A percentile compares a stretch with the other conserved stretches of the same genome.
phyloP scores from a whole-genome alignment of 2,888 invertebrate genomes.

The Papilio protenor region DNA sequence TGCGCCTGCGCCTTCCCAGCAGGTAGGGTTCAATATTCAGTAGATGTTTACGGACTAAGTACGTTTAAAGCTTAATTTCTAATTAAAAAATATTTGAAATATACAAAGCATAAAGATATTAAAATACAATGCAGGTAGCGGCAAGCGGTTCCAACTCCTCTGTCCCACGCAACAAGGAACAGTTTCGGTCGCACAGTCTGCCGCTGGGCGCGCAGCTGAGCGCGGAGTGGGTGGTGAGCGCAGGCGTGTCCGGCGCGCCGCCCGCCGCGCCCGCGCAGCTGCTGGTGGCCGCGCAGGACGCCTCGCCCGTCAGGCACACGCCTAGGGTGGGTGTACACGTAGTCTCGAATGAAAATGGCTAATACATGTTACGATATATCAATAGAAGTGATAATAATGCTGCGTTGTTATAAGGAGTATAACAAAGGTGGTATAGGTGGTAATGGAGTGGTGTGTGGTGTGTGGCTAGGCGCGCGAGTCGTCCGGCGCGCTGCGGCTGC shows the following conservation, averaged over 20 bases:
- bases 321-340: slow-evolving; percentile 59
- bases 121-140: slow-evolving; percentile 43
- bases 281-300: slow-evolving; percentile 50
- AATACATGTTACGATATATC: too few species aligned
- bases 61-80: slow-evolving; percentile 8
- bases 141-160: slow-evolving; percentile 46
- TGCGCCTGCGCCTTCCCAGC: slow-evolving; percentile 61
- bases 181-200: slow-evolving; percentile 86
- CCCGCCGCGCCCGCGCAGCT: slow-evolving; percentile 49
- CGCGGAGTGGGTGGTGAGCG: slow-evolving; percentile 72
- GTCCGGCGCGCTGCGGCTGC: slow-evolving; percentile 64
- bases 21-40: slow-evolving; percentile 55
- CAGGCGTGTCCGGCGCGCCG: slow-evolving; percentile 53
- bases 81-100: background rate
- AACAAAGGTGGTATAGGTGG: too few species aligned
- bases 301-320: slow-evolving; percentile 81
- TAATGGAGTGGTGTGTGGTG: too few species aligned
- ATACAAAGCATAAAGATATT: background rate
- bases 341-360: too few species aligned
- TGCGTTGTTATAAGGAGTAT: too few species aligned
- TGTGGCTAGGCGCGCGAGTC: slow-evolving; percentile 67
- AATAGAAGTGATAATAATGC: too few species aligned
- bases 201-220: slow-evolving; percentile 84
- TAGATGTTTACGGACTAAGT: background rate
- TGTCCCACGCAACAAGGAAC: slow-evolving; percentile 70